Conservation (phyloP, 2,113 vertebrate genomes). For the Emydocephalus ijimae region DNA sequence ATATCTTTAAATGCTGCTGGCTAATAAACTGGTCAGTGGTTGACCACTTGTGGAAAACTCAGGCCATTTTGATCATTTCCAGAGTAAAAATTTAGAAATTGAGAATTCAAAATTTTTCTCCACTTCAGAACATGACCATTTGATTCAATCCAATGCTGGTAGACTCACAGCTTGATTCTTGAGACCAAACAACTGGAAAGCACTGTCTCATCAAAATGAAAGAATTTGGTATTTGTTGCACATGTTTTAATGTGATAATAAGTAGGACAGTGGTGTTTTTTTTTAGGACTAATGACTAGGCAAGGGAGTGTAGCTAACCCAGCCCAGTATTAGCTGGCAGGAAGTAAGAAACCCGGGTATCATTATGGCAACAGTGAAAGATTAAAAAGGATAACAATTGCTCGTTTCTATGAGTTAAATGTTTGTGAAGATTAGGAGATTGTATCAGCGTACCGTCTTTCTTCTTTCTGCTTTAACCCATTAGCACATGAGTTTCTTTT, state of each 20-base stretch:
- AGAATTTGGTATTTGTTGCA: not conserved
- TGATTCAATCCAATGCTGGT: not conserved
- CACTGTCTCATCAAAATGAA: not conserved
- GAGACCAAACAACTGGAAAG: not conserved
- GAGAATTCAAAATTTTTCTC: not conserved
- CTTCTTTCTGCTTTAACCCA: not conserved
- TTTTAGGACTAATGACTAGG: slow-evolving; percentile 1
- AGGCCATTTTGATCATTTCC: not conserved
- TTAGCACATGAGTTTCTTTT: not conserved
- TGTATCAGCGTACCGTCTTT: not conserved
- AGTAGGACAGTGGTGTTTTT: not conserved
- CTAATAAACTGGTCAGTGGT: not conserved
- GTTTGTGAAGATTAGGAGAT: not conserved
- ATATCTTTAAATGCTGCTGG: not conserved
- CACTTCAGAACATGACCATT: not conserved
- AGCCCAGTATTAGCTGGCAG: slow-evolving; percentile 1
- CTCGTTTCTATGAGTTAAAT: not conserved
- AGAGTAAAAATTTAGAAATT: not conserved
- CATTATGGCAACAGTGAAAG: slow-evolving; percentile 14
- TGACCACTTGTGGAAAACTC: not conserved
- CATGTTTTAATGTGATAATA: not conserved
- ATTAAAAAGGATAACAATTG: not conserved
- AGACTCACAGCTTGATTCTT: not conserved
- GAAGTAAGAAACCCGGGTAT: not conserved
- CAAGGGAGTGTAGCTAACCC: not conserved